These are phyloP conservation scores for Acromyrmex charruanus DNA, from an alignment of 1,140 invertebrate genomes.

Conservation along the genomic window DNA sequence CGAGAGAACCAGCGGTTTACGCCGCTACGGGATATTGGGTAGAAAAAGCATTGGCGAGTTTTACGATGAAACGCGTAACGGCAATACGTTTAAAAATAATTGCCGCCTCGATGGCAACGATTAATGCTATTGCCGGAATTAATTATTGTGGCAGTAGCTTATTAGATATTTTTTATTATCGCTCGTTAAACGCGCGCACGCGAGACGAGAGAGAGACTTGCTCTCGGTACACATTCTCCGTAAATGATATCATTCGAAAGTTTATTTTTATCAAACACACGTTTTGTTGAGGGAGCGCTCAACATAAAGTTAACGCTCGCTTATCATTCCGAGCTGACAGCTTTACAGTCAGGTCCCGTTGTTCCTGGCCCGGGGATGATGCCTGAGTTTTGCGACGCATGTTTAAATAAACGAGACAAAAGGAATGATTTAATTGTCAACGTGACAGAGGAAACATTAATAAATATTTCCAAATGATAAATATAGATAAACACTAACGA, in stretches of 20 bases:
- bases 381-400: background rate
- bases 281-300: conserved; percentile 31
- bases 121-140: conserved; percentile 65
- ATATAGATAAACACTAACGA: conserved; percentile 50
- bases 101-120: conserved; percentile 52
- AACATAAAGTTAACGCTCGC: conserved; percentile 52
- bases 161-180: conserved; percentile 68
- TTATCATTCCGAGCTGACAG: conserved; percentile 66
- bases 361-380: conserved; percentile 8
- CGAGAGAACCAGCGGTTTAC: conserved; percentile 25
- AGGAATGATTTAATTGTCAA: conserved; percentile 68
- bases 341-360: conserved; percentile 57
- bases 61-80: conserved; percentile 56
- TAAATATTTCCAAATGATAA: conserved; percentile 48
- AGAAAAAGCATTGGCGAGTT: conserved; percentile 32
- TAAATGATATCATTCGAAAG: conserved; percentile 66
- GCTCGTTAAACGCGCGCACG: conserved; percentile 62
- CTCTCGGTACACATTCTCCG: conserved; percentile 22
- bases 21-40: background rate
- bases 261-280: conserved; percentile 41
- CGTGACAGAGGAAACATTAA: conserved; percentile 23
- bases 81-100: conserved; percentile 57
- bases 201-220: background rate
- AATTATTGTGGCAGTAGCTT: conserved; percentile 67
- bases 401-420: conserved; percentile 28